A percentile compares a stretch with the other conserved stretches of the same genome.
These are phyloP conservation scores for Mythimna pallens DNA, from an alignment of 2,888 invertebrate genomes.

Conservation along the genomic window DNA sequence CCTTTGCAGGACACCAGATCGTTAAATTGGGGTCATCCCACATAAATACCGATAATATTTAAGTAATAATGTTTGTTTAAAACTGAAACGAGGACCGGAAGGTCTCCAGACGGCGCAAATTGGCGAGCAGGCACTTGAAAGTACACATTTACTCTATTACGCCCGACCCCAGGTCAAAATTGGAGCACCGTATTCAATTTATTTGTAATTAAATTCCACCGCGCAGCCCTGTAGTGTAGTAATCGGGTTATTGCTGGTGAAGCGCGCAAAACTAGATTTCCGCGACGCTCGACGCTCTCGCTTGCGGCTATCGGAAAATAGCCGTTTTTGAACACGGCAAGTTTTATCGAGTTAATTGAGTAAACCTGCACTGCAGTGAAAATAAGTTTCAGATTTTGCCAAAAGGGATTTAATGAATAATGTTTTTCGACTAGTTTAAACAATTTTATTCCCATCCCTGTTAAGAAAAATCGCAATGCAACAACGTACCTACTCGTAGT, in stretches of 20 bases:
- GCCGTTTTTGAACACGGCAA: neutral
- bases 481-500: too few species aligned
- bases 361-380: neutral
- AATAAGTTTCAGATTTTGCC: neutral
- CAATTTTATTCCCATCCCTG: too few species aligned
- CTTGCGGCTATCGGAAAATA: neutral
- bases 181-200: neutral
- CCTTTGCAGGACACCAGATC: neutral
- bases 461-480: too few species aligned
- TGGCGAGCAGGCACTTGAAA: neutral
- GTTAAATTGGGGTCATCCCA: neutral
- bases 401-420: too few species aligned
- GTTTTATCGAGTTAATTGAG: neutral
- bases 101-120: constrained; percentile 4
- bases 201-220: neutral
- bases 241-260: neutral
- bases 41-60: neutral
- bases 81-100: neutral
- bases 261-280: constrained; percentile 5
- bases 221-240: neutral
- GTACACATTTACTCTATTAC: constrained; percentile 9
- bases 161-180: neutral
- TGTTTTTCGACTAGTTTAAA: too few species aligned
- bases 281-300: neutral
- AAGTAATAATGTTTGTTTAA: neutral